Conservation (phyloP, 2,113 vertebrate species). For the Pristiophorus japonicus region DNA sequence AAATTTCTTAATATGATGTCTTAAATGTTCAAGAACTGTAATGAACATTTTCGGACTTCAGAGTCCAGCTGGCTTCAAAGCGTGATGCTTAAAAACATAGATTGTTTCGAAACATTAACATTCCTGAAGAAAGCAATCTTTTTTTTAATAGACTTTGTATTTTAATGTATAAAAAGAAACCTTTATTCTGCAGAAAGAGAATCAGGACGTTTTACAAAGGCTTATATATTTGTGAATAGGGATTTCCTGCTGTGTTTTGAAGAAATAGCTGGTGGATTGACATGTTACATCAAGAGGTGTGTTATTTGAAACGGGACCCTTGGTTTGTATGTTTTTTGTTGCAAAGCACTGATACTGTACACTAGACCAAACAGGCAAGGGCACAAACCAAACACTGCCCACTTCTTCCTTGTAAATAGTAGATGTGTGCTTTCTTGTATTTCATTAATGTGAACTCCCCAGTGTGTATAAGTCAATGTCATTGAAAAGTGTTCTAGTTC, state of each 20-base stretch:
- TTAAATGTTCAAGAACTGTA: constrained; percentile 50
- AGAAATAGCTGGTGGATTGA: constrained; percentile 18
- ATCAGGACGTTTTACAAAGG: constrained; percentile 34
- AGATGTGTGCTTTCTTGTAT: constrained; percentile 29
- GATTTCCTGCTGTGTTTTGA: constrained; percentile 22
- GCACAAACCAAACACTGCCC: constrained; percentile 2
- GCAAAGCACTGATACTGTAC: constrained; percentile 34
- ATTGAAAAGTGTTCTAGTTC: constrained; percentile 4
- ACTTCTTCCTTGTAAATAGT: constrained; percentile 26
- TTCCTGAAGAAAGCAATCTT: constrained; percentile 10
- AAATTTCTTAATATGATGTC: constrained; percentile 96
- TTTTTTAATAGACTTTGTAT: constrained; percentile 30
- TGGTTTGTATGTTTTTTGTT: background rate
- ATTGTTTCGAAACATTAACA: constrained; percentile 9
- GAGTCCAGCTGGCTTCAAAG: background rate
- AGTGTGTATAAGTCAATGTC: background rate
- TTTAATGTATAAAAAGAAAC: constrained; percentile 37
- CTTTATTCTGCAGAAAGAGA: constrained; percentile 33
- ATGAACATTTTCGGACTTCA: background rate
- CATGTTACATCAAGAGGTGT: background rate
- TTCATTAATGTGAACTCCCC: constrained; percentile 3
- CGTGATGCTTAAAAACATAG: background rate
- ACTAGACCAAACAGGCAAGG: constrained; percentile 27
- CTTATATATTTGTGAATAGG: constrained; percentile 36
- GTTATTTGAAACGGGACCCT: constrained; percentile 13